Evolutionary conservation across 2,113 vertebrate genomes (phyloP), one percentile per base, ranked within the genome.

Genomic region (Prinia subflava): DNA sequence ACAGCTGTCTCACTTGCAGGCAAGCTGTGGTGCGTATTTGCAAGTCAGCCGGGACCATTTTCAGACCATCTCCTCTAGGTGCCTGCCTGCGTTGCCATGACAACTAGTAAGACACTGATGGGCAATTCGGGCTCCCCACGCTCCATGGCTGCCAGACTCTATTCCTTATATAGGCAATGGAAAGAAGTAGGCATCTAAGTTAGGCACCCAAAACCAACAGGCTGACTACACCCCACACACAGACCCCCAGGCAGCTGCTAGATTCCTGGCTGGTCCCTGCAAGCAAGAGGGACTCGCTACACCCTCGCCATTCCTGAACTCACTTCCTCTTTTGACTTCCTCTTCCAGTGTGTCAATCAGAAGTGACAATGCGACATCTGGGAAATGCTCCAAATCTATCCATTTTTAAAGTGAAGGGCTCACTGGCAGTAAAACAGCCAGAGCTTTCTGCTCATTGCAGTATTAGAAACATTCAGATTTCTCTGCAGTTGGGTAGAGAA

Each of bases 311-410:
- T 53, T 89, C 27, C 55, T 84, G 76, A 89, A 71, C 67, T 52
- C 11, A 9, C 75, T 91, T 96, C 85, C 84, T 84, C 27, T 1
- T 96, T 93, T 77, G 65, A 93, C 77, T 95, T 97, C 92, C 88
- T 95, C 88, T 96, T 96, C 93, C 83, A 96, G 82, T 7, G 9
- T 94, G 95, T 92, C 95, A 96, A 89, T 96, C 94, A 96, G 80
- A 94, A 94, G 76, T 96, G 96, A 95, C 94, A 96, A 64, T 39
- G 56, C 0, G 35, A 70, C 94, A 97, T 88, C 71, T 84, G 89
- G 92, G 94, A 95, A 90, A 75, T 6, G 44, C 16, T 93, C 93
- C 94, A 97, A 90, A 87, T 84, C 25, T 64, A 21, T 68, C 47
- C 12, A 33, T 83, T 94, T 96, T 80, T 78, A 21, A 93, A 83